These are phyloP conservation scores for Ursus arctos DNA, from an alignment of 2,113 vertebrate genomes.

Conservation along the genomic window DNA sequence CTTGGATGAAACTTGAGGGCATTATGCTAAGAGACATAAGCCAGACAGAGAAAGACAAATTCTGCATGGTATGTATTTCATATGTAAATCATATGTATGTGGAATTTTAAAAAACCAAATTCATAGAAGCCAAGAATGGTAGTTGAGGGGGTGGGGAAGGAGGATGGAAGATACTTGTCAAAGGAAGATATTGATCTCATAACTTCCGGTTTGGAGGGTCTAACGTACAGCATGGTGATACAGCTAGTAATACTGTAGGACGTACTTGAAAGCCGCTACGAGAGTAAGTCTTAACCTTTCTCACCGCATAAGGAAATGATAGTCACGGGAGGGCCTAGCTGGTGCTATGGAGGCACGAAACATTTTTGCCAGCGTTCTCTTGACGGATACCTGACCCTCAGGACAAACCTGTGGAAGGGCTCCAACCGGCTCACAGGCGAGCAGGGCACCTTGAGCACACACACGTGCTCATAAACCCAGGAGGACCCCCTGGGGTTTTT, in stretches of 20 bases:
- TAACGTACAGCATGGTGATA: neutral
- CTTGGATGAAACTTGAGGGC: neutral
- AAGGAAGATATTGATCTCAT: neutral
- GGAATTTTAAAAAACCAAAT: neutral
- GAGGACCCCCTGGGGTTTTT: neutral
- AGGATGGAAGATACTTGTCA: neutral
- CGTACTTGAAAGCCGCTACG: neutral
- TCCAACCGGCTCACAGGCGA: accelerated
- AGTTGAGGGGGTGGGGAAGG: neutral
- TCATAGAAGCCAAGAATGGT: neutral
- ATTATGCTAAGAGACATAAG: neutral
- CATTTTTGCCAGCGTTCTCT: neutral
- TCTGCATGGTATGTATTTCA: neutral
- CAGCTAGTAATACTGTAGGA: neutral
- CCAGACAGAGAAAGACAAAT: neutral
- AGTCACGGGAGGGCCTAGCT: neutral
- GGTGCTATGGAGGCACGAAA: neutral
- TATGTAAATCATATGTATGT: neutral
- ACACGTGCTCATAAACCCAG: neutral
- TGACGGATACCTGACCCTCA: neutral
- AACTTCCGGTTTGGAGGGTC: neutral
- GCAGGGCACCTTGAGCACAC: too few relatives aligned
- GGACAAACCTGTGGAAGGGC: too few relatives aligned
- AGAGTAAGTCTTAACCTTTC: neutral
- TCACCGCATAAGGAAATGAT: neutral